These are phyloP conservation scores for Chaitophorus viminalis DNA, from an alignment of 2,888 invertebrate species.

Conservation along the genomic window DNA sequence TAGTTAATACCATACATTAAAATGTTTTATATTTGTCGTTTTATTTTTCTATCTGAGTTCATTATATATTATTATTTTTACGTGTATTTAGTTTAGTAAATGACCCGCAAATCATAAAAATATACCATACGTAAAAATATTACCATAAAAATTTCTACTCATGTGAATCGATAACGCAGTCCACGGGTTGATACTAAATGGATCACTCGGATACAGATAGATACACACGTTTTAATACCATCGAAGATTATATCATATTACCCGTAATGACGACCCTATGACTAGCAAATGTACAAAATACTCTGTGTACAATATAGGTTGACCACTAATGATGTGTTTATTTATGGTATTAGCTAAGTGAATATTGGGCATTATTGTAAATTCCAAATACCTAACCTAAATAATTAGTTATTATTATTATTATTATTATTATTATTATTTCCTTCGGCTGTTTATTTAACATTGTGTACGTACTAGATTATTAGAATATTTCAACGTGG, in stretches of 20 bases:
- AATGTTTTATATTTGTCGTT: too few relatives aligned
- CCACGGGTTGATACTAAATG: background rate
- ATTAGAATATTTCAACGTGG: background rate
- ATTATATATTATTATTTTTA: too few relatives aligned
- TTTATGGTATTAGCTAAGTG: background rate
- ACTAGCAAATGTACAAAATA: background rate
- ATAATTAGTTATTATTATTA: background rate
- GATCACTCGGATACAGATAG: background rate
- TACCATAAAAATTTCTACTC: too few relatives aligned
- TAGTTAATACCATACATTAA: too few relatives aligned
- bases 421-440: background rate
- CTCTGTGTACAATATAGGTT: background rate
- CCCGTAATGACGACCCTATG: background rate
- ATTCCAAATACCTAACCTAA: background rate
- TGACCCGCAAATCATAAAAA: too few relatives aligned
- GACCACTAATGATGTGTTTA: too few relatives aligned
- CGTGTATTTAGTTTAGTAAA: too few relatives aligned
- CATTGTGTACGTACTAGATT: background rate
- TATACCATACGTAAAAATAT: too few relatives aligned
- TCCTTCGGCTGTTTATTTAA: background rate
- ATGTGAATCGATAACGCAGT: too few relatives aligned
- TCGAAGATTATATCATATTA: background rate
- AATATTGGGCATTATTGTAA: background rate
- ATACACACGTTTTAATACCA: background rate
- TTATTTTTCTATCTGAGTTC: too few relatives aligned